phyloP scores from a whole-genome alignment of 2,888 invertebrate species.

The Volucella bombylans region DNA sequence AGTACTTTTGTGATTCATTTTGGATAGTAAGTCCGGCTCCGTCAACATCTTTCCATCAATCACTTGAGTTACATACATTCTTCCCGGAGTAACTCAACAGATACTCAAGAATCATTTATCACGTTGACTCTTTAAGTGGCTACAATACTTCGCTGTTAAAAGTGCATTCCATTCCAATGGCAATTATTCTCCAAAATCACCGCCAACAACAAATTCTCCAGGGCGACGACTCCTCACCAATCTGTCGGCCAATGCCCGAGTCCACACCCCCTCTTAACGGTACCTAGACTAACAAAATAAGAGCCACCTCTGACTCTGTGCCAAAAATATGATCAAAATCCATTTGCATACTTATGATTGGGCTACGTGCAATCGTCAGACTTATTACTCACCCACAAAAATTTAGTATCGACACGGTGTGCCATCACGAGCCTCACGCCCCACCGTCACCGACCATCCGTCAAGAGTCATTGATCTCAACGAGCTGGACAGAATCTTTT shows the following conservation, averaged over 20 bases:
- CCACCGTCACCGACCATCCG: neutral
- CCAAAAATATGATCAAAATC: conserved; percentile 20
- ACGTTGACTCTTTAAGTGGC: neutral
- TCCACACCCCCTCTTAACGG: conserved; percentile 15
- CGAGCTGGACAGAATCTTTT: conserved; percentile 12
- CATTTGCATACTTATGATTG: conserved; percentile 12
- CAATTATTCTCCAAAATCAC: neutral
- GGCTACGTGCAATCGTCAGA: neutral
- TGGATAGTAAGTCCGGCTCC: no score
- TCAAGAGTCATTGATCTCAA: conserved; percentile 56
- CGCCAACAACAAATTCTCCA: neutral
- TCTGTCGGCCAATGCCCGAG: neutral
- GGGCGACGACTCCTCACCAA: neutral
- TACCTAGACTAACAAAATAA: neutral
- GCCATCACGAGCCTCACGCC: no score
- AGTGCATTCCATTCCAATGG: neutral
- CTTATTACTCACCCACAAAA: neutral
- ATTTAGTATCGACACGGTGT: neutral
- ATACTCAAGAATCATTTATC: neutral
- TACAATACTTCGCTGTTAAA: neutral
- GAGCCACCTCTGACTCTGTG: neutral
- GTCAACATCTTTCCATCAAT: no score
- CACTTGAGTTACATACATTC: no score
- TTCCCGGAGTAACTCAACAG: no score
- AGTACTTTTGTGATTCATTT: no score